Percentiles rank a stretch among this genome's conserved stretches.
These are phyloP conservation scores for Volucella zonaria DNA, from an alignment of 2,888 invertebrate genomes.

Conservation along the genomic window DNA sequence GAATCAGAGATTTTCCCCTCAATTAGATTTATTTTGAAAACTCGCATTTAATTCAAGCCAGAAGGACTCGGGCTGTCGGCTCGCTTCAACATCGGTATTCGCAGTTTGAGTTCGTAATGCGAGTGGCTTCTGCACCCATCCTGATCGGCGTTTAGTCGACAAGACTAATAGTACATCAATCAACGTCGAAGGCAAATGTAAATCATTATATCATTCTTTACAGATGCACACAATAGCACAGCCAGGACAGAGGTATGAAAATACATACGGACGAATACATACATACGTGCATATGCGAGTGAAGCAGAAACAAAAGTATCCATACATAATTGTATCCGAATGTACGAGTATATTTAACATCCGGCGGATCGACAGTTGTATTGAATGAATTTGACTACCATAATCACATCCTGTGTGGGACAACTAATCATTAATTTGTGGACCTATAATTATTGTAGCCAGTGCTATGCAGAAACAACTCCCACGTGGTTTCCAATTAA, in stretches of 20 bases:
- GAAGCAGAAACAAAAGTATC: conserved; percentile 26
- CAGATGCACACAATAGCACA: conserved; percentile 54
- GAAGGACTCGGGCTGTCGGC: neutral
- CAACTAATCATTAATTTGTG: conserved; percentile 72
- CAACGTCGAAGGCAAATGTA: conserved; percentile 70
- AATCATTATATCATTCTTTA: conserved; percentile 71
- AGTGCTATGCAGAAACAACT: conserved; percentile 23
- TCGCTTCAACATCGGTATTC: neutral
- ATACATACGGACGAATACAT: neutral
- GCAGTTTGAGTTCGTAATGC: neutral
- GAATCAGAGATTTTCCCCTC: conserved; percentile 63
- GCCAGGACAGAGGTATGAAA: neutral
- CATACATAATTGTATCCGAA: neutral
- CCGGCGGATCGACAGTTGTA: conserved; percentile 66
- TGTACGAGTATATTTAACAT: conserved; percentile 34
- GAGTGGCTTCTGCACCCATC: neutral
- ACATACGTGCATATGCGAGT: conserved; percentile 11
- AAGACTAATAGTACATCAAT: conserved; percentile 67
- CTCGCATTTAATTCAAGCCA: conserved; percentile 55
- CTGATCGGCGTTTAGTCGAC: conserved; percentile 58
- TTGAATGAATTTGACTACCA: conserved; percentile 69
- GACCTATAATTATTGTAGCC: conserved; percentile 35
- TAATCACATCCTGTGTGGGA: conserved; percentile 71
- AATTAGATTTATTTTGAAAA: conserved; percentile 71
- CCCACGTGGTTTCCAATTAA: conserved; percentile 49